These are phyloP conservation scores for Ecliptopera silaceata DNA, from an alignment of 2,888 invertebrate genomes.

Conservation along the genomic window DNA sequence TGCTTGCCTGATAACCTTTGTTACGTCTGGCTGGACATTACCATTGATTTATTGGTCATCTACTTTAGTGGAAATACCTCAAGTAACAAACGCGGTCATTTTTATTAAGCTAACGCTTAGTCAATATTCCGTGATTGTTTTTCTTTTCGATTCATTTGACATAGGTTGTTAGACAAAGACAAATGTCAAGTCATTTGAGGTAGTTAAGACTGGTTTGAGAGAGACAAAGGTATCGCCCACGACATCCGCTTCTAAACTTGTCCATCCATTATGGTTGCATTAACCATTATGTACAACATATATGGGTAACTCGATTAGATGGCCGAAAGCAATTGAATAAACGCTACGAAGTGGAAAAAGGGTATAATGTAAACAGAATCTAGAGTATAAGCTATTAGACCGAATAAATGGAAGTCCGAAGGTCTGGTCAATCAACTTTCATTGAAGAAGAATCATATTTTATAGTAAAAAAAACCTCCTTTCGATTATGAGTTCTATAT, in stretches of 20 bases:
- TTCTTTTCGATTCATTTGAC: no score
- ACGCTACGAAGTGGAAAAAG: constrained; percentile 31
- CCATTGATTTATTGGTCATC: no score
- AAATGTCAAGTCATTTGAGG: constrained; percentile 24
- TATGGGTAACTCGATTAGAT: constrained; percentile 33
- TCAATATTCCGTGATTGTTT: no score
- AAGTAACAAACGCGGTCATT: no score
- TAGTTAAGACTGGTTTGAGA: constrained; percentile 14
- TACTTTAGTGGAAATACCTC: no score
- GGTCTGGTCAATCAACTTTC: constrained; percentile 9
- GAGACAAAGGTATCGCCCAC: constrained; percentile 31
- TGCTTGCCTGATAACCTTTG: no score
- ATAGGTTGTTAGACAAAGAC: no score
- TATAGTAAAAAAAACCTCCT: no score
- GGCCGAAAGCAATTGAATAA: constrained; percentile 31
- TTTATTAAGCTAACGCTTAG: background rate
- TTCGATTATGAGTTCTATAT: no score
- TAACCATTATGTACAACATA: constrained; percentile 30
- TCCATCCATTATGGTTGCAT: constrained; percentile 35
- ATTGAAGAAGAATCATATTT: background rate
- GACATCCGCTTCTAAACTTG: constrained; percentile 30
- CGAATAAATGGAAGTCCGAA: constrained; percentile 16
- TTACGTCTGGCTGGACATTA: no score
- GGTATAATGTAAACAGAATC: constrained; percentile 1
- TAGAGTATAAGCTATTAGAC: constrained; percentile 27